Evolutionary conservation across 2,113 vertebrate species (phyloP), one percentile per base, ranked within the genome.

Genomic region (Columbina picui): DNA sequence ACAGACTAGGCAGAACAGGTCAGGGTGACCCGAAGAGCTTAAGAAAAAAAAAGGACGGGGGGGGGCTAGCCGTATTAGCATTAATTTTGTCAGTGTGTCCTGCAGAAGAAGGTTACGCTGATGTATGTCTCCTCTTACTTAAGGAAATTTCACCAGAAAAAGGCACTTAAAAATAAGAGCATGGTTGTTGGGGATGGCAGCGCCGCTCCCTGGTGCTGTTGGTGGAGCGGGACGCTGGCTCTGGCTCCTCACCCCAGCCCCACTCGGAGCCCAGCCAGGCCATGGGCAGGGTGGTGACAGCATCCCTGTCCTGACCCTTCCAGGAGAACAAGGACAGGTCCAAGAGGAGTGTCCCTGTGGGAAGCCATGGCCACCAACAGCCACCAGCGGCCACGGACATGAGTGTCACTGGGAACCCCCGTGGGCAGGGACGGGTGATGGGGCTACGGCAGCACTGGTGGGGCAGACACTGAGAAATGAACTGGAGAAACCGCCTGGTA

Each of bases 1-100:
- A 96, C 92, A 97, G 98, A 92, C 91, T 86, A 94, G 93, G 97
- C 97, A 84, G 97, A 98, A 98, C 95, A 93, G 98, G 98, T 98
- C 98, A 98, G 89, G 76, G 87, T 95, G 97, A 98, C 98, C 98
- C 85, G 68, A 87, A 95, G 90, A 95, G 89, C 88, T 92, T 30
- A 80, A 90, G 67, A 14, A 71, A 56, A 74, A 82, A 49, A 34
- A 53, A 19, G 2, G 3, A 14, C 36, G 30, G 61, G 8, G n/a
- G 74, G 41, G 45, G 27, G 20, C 69, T 65, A 94, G 91, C 86
- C 65, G 85, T 81, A 94, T 96, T 89, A 95, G 91, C 94, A 95
- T 93, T 96, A 70, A 92, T 97, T 97, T 86, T 96, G 89, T 96
- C 96, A 97, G 90, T 14, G 81, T 95, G 93, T 94, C 90, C 95